Base-by-base conservation (phyloP, 2,797 vertebrate genomes). In the Gambusia yucatana region DNA sequence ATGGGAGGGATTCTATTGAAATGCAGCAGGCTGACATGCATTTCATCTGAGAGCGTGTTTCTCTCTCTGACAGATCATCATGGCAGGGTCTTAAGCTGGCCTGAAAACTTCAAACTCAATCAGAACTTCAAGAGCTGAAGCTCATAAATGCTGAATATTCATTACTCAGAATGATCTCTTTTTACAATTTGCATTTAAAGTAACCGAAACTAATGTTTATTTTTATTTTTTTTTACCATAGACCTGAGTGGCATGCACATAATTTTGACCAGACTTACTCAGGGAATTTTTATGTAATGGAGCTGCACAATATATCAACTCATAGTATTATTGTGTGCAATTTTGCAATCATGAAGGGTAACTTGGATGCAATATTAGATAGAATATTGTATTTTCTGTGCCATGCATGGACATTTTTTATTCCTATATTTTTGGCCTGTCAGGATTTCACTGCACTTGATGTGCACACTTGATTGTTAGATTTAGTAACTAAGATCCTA, bases 21-120 rank as follows among this genome's bases (percentile, higher is more conserved):
- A 88, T 84, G 73, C 80, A 87, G 82, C 77, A 80, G 80, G 77
- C 84, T 91, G 75, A 89, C 90, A 90, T 90, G 80, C 83, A 87
- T 91, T 93, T 93, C 75, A 86, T 85, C 80, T 79, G 52, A 57
- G 70, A 85, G 48, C 4, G 1, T 4, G 79, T 80, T 83, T 73
- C 77, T 77, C 75, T 84, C 76, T 41, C 55, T 28, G 78, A 52
- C 75, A 74, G 72, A 84, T 88, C 74, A 84, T 74, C 77, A 73
- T 36, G 36, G 48, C 76, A 50, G 77, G 61, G 72, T 83, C 70
- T 75, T 80, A 57, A 39, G 73, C 76, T 89, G 81, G 87, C 84
- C 81, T 75, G 50, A 83, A 87, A 87, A 86, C 67, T 70, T n/a
- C 61, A 33, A 73, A 82, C 72, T 84, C 75, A 13, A 76, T 72